Evolutionary conservation across 1,140 invertebrate genomes (phyloP), one percentile per base, ranked within the genome.

Genomic region (Homalodisca vitripennis): DNA sequence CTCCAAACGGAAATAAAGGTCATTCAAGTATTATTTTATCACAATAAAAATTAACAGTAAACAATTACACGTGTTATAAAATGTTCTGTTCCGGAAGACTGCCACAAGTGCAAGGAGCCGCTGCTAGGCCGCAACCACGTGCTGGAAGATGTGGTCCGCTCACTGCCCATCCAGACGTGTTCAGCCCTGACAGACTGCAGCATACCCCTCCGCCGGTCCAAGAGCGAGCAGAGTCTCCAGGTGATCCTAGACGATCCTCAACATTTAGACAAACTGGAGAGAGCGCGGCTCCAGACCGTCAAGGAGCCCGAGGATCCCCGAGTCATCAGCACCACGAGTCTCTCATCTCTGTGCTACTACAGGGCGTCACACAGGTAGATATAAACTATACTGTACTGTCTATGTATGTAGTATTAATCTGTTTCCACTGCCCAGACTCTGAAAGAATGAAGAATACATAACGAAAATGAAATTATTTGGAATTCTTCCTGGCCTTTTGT

Each of bases 101-200:
- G 48, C 48, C 22, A 51, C 48, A 51, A 51, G n/a, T 51, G 48
- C 48, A 51, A 51, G 22, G 48, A 51, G 48, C 48, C 48, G 17
- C 48, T 51, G n/a, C 48, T 51, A 10, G 6, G 48, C 22, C 48
- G 48, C 48, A 51, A 51, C 48, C 48, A 51, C 3, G 48, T 51
- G 3, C 48, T 51, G 48, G 48, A 51, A 22, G 48, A 51, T 20
- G 48, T 51, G 3, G 22, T 51, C 14, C 48, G 48, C 14, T 20
- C 14, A 3, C 48, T 51, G 3, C 48, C 48, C 48, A 51, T 51
- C n/a, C 3, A 51, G 48, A 51, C 48, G 3, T 51, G 48, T 22
- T 6, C 48, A 22, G 48, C 48, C n/a, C 48, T 51, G 6, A 20
- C 48, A 6, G 48, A 51, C 48, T 51, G 48, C 22, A 51, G n/a